A percentile compares a stretch with the other conserved stretches of the same genome.
phyloP scores from a whole-genome alignment of 2,113 vertebrate species.

The Dissostichus mawsoni region DNA sequence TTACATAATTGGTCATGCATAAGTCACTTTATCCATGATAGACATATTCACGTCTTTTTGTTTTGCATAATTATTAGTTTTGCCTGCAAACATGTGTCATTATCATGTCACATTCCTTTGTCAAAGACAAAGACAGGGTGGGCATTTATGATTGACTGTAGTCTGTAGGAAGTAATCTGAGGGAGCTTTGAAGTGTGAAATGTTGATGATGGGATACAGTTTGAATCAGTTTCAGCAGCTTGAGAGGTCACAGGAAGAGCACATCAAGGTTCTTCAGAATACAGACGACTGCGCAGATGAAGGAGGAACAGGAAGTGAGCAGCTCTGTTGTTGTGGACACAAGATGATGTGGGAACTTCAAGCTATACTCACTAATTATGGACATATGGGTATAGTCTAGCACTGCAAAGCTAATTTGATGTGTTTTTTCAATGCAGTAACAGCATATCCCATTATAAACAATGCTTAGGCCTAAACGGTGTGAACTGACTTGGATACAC shows the following conservation, averaged over 20 bases:
- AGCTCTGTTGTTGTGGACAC: conserved; percentile 1
- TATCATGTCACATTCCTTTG: conserved; percentile 5
- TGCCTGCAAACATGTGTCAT: background rate
- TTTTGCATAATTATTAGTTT: background rate
- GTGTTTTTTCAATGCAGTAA: background rate
- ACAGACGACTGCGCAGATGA: background rate
- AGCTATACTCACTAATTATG: background rate
- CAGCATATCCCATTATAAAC: no score
- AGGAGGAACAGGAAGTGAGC: background rate
- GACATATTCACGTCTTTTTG: background rate
- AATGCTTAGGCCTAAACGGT: no score
- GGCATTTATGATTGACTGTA: conserved; percentile 42
- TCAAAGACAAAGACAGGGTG: conserved; percentile 13
- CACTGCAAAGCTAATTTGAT: background rate
- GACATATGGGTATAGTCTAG: background rate
- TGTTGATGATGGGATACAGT: conserved; percentile 33
- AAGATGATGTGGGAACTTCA: background rate
- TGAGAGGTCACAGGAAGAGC: conserved; percentile 29
- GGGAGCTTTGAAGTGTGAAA: conserved; percentile 58
- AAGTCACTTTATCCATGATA: background rate
- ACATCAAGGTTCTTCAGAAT: conserved; percentile 16
- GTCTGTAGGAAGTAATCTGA: conserved; percentile 44
- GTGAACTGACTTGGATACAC: no score
- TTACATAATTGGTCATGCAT: background rate
- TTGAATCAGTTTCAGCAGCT: conserved; percentile 47